Base-by-base conservation (phyloP, 2,888 invertebrate genomes). In the Athalia cordata region DNA sequence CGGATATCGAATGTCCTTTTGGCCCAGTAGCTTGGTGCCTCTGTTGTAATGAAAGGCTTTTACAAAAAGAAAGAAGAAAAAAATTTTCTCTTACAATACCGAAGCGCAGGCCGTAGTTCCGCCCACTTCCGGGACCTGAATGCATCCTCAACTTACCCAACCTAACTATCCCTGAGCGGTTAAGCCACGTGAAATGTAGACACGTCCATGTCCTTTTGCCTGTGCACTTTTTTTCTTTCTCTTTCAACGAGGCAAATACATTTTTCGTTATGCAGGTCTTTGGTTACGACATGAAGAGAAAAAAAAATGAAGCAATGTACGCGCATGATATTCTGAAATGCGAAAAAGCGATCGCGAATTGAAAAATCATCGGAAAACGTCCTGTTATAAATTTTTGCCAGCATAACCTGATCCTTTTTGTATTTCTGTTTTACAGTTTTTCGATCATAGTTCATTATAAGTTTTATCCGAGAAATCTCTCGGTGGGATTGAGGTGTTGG, bases 1-100 rank as follows among this genome's bases (percentile, higher is more conserved):
- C 87, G 85, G 87, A 89, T 89, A 90, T 90, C 89, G 89, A 87
- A 90, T 90, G 89, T 90, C 89, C 86, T 89, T 89, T 89, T 89
- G 85, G 85, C 81, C 82, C 80, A 67, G 78, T 75, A 67, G 75
- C 79, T 80, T 80, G 79, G 77, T 81, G 81, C 78, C 74, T 65
- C 74, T 81, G 78, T 79, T 79, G 83, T 85, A 82, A 85, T 83
- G 57, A 74, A 81, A 81, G 81, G 81, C 82, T 80, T 75, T 75
- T 52, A 64, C 81, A 81, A 79, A 80, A 80, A 82, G 84, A 79
- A 77, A 49, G 77, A 84, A 84, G 78, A 72, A 79, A 75, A 79
- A 83, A 83, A 82, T 86, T 84, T 82, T 82, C 84, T 83, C 85
- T 83, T 80, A 89, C 87, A 87, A 87, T 87, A 84, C 87, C 82